These are phyloP conservation scores for Parasteatoda tepidariorum DNA, from an alignment of 1,140 invertebrate species.

Conservation along the genomic window DNA sequence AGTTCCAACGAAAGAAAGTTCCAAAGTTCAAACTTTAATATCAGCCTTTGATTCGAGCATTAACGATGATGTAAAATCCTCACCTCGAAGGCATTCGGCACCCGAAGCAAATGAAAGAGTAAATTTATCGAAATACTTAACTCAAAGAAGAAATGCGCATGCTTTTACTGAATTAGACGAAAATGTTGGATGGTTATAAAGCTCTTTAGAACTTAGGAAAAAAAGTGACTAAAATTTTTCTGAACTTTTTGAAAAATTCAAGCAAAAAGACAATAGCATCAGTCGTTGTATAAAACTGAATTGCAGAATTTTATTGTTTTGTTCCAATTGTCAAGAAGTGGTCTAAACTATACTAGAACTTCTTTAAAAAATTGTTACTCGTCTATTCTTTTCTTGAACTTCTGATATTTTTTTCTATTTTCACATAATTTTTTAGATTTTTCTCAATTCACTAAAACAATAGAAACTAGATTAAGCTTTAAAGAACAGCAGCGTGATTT, in stretches of 20 bases:
- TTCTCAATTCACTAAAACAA: too few relatives aligned
- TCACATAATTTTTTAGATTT: too few relatives aligned
- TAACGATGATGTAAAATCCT: neutral
- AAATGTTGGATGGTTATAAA: conserved; percentile 30
- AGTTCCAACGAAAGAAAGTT: neutral
- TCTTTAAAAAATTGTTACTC: neutral
- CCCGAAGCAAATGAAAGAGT: neutral
- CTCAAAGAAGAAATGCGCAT: conserved; percentile 9
- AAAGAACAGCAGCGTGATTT: too few relatives aligned
- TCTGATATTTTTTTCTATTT: too few relatives aligned
- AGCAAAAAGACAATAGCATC: too few relatives aligned
- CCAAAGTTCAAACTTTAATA: conserved; percentile 21
- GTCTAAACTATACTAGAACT: neutral
- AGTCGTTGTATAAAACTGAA: neutral
- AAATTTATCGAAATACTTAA: neutral
- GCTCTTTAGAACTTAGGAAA: neutral
- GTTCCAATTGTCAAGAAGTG: neutral
- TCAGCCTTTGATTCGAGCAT: neutral
- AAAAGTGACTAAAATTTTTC: too few relatives aligned
- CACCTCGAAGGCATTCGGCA: conserved; percentile 40
- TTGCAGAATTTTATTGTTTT: neutral
- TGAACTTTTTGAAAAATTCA: too few relatives aligned
- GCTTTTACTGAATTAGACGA: neutral
- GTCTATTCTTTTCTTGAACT: too few relatives aligned
- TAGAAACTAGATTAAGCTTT: too few relatives aligned